phyloP scores from a whole-genome alignment of 1,140 invertebrate genomes.

The Microplitis mediator region DNA sequence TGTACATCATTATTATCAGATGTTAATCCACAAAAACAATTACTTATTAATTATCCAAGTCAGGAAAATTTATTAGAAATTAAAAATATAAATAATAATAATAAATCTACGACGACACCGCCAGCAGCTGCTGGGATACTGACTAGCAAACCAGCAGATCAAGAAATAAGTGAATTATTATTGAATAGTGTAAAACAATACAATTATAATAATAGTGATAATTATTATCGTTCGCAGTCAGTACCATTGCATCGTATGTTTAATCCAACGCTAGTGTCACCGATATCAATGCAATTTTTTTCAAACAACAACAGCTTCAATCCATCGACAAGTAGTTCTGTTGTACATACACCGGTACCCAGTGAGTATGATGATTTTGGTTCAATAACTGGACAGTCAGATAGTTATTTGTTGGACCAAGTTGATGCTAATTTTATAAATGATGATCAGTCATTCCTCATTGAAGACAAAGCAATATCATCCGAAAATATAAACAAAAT shows the following conservation, averaged over 20 bases:
- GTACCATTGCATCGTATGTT: constrained; percentile 75
- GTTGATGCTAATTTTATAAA: constrained; percentile 52
- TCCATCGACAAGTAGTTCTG: constrained; percentile 68
- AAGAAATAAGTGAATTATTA: constrained; percentile 55
- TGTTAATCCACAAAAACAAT: constrained; percentile 52
- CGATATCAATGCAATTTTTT: constrained; percentile 45
- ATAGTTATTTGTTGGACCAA: constrained; percentile 55
- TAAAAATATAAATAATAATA: constrained; percentile 22
- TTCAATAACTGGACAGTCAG: constrained; percentile 61
- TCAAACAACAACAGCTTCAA: constrained; percentile 51
- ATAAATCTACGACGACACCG: background rate
- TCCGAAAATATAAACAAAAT: constrained; percentile 58
- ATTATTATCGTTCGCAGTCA: constrained; percentile 72
- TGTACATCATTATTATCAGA: constrained; percentile 43
- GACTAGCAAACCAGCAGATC: constrained; percentile 46
- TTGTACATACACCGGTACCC: constrained; percentile 72
- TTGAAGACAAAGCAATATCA: constrained; percentile 54
- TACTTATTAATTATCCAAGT: constrained; percentile 60
- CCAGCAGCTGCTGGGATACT: too few relatives aligned
- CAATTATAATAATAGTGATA: constrained; percentile 38
- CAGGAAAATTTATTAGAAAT: constrained; percentile 55
- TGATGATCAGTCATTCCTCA: constrained; percentile 52
- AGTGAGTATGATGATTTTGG: constrained; percentile 74
- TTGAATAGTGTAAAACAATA: constrained; percentile 43
- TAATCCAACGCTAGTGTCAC: constrained; percentile 53